These are phyloP conservation scores for Rapana venosa DNA, from an alignment of 2,888 invertebrate genomes.

Conservation along the genomic window DNA sequence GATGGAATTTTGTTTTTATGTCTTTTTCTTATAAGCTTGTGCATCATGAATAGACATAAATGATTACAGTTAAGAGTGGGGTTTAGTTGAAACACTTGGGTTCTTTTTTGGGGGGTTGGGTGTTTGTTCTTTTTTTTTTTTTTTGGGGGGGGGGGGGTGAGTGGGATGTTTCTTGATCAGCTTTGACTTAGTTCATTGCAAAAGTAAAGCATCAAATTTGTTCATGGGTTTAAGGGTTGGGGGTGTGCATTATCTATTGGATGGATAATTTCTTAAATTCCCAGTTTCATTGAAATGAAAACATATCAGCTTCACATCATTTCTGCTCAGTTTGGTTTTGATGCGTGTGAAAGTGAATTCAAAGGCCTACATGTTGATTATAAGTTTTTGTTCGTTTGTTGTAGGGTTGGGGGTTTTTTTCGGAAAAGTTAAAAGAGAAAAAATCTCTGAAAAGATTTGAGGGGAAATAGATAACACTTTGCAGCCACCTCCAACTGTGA, in stretches of 20 bases:
- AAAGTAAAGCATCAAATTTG: not conserved
- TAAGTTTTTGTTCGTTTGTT: not conserved
- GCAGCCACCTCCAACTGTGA: not conserved
- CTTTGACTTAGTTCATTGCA: not conserved
- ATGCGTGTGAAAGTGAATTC: not conserved
- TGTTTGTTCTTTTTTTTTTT: not conserved
- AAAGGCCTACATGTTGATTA: not conserved
- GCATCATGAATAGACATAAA: too few species aligned
- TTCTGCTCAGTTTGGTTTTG: not conserved
- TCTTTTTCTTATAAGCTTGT: not conserved
- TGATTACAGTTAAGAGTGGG: too few species aligned
- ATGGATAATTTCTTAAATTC: too few species aligned
- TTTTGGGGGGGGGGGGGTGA: too few species aligned
- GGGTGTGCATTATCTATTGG: not conserved
- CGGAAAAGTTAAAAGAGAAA: not conserved
- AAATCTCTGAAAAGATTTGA: not conserved
- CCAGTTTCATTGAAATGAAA: not conserved
- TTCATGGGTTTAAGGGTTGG: not conserved
- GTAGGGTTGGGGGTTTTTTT: not conserved
- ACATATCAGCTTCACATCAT: conserved; percentile 2
- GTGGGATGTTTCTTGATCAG: not conserved
- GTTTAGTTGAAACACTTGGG: too few species aligned
- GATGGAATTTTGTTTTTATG: not conserved
- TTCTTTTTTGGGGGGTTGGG: not conserved
- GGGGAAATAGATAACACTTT: not conserved